A percentile compares a stretch with the other conserved stretches of the same genome.
Evolutionary conservation across 2,797 vertebrate species (phyloP).

Genomic region (Numenius phaeopus): DNA sequence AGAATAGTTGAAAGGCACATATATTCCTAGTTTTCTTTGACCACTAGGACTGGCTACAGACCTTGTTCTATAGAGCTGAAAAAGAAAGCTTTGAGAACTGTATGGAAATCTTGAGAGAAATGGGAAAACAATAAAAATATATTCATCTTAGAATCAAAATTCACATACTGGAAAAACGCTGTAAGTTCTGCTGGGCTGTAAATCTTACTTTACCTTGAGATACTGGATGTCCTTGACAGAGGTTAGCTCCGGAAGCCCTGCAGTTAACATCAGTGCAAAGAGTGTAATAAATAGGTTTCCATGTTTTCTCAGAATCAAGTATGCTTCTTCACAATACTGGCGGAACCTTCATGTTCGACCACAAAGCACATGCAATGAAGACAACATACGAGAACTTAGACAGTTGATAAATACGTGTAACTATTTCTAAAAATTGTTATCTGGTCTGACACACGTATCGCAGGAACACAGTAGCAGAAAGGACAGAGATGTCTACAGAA

Average conservation of each 20-base stretch:
- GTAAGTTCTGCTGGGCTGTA: background rate
- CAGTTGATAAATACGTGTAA: rapidly evolving
- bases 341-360: constrained; percentile 85
- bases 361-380: background rate
- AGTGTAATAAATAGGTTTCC: constrained; percentile 98
- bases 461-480: background rate
- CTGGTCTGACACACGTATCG: rapidly evolving
- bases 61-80: background rate
- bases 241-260: constrained; percentile 95
- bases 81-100: background rate
- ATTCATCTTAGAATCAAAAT: background rate
- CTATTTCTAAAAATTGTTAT: rapidly evolving
- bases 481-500: background rate
- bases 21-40: background rate
- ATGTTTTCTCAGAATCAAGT: constrained; percentile 92
- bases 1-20: background rate
- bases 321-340: constrained; percentile 95
- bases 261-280: constrained; percentile 98
- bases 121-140: background rate
- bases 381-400: background rate
- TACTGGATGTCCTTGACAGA: constrained; percentile 99
- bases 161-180: background rate
- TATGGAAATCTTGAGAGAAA: background rate
- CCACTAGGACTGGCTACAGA: background rate
- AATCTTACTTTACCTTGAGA: constrained; percentile 88